Evolutionary conservation across 2,113 vertebrate species (phyloP).

Genomic region (Irena cyanogastra): DNA sequence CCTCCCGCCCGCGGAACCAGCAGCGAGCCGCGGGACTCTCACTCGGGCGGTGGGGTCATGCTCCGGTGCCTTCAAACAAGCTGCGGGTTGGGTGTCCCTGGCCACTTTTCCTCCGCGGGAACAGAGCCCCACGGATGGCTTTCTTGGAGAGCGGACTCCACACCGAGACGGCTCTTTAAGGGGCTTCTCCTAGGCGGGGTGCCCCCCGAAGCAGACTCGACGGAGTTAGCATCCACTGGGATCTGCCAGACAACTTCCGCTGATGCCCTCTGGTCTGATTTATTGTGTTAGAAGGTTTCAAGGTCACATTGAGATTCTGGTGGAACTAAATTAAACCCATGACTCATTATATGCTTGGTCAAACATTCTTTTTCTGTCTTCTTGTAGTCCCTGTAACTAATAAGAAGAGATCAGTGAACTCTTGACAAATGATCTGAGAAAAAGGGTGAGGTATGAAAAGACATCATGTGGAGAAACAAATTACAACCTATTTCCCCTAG

Average conservation of each 20-base stretch:
- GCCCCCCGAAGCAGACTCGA: neutral
- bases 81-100: too few species aligned
- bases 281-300: constrained; percentile 35
- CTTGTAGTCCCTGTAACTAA: constrained; percentile 55
- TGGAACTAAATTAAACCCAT: constrained; percentile 49
- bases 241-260: neutral
- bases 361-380: constrained; percentile 38
- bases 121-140: neutral
- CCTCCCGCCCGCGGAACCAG: neutral
- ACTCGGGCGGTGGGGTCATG: neutral
- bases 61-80: neutral
- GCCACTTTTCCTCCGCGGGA: neutral
- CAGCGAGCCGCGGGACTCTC: neutral
- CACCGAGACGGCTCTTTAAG: neutral
- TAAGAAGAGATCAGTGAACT: constrained; percentile 54
- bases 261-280: neutral
- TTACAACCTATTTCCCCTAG: constrained; percentile 12
- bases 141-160: neutral
- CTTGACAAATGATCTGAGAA: constrained; percentile 66
- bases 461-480: constrained; percentile 46
- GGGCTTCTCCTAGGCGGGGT: neutral
- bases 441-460: constrained; percentile 60
- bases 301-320: constrained; percentile 38
- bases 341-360: constrained; percentile 56
- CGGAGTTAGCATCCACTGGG: neutral